Percentiles rank a stretch among this genome's conserved stretches.
phyloP scores from a whole-genome alignment of 2,113 vertebrate genomes.

The Proterorhinus semilunaris region DNA sequence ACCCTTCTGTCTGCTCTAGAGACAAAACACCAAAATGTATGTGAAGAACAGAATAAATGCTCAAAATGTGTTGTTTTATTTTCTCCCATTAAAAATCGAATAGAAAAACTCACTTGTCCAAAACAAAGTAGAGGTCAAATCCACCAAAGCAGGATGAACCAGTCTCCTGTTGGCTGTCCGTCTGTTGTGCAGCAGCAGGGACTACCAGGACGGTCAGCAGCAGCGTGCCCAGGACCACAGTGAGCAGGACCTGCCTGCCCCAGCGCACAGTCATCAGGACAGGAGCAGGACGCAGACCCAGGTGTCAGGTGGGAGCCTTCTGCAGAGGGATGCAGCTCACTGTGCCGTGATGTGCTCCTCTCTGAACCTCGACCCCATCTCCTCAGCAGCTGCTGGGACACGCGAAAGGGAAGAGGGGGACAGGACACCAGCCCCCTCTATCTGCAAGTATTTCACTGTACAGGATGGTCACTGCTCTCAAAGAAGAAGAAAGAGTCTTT shows the following conservation, averaged over 20 bases:
- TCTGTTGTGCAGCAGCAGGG: constrained; percentile 50
- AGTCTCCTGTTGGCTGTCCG: constrained; percentile 68
- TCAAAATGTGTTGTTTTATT: background rate
- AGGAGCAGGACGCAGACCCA: constrained; percentile 10
- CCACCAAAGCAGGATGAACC: constrained; percentile 93
- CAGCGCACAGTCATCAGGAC: constrained; percentile 56
- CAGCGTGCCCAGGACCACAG: constrained; percentile 51
- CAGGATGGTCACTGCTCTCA: background rate
- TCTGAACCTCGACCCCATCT: constrained; percentile 62
- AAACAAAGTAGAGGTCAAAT: constrained; percentile 94
- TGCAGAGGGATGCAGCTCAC: constrained; percentile 25
- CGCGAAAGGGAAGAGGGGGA: constrained; percentile 49
- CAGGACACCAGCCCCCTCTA: constrained; percentile 39
- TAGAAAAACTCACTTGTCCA: constrained; percentile 86
- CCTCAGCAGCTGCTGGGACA: constrained; percentile 55
- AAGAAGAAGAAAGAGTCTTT: too few species aligned
- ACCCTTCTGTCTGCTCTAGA: background rate
- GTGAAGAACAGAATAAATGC: background rate
- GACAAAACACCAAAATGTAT: background rate
- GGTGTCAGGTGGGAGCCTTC: constrained; percentile 4
- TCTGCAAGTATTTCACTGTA: constrained; percentile 21
- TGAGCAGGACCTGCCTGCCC: constrained; percentile 58
- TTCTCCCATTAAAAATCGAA: background rate
- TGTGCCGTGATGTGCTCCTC: constrained; percentile 29
- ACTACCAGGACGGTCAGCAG: constrained; percentile 56